Conservation (phyloP, 2,888 invertebrate species). For the Tribolium freemani region DNA sequence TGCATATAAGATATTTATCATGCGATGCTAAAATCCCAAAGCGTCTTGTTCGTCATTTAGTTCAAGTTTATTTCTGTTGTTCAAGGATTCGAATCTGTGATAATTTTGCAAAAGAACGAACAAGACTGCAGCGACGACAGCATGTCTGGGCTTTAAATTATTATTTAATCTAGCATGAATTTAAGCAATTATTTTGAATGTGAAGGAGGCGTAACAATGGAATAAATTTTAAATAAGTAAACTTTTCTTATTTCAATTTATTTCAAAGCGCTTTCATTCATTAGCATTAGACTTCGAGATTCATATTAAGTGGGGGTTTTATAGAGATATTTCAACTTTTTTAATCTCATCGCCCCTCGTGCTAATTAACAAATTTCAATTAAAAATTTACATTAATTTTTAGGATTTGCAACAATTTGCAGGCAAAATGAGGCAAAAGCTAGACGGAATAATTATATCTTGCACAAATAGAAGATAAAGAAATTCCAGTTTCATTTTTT, state of each 20-base stretch:
- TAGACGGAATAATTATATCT: constrained; percentile 23
- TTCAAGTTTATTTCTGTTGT: constrained; percentile 1
- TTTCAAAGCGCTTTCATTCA: constrained; percentile 38
- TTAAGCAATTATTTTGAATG: constrained; percentile 32
- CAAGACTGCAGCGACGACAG: neutral
- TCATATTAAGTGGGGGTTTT: constrained; percentile 41
- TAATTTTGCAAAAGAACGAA: neutral
- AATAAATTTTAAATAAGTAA: constrained; percentile 41
- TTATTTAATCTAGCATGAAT: constrained; percentile 37
- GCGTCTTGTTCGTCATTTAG: constrained; percentile 1
- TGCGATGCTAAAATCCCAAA: neutral
- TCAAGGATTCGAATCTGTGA: neutral
- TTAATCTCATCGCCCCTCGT: constrained; percentile 49
- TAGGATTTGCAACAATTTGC: constrained; percentile 48
- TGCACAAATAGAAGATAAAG: neutral
- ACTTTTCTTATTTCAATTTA: constrained; percentile 44
- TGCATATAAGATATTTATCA: constrained; percentile 20
- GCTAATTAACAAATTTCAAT: constrained; percentile 53
- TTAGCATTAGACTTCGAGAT: constrained; percentile 45
- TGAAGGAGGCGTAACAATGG: constrained; percentile 31
- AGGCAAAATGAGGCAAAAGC: constrained; percentile 30
- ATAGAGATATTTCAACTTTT: constrained; percentile 50
- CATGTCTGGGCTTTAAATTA: constrained; percentile 15
- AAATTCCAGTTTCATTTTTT: constrained; percentile 1
- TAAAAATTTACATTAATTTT: constrained; percentile 53